phyloP scores from a whole-genome alignment of 2,888 invertebrate species.

The Agrotis clavis region DNA sequence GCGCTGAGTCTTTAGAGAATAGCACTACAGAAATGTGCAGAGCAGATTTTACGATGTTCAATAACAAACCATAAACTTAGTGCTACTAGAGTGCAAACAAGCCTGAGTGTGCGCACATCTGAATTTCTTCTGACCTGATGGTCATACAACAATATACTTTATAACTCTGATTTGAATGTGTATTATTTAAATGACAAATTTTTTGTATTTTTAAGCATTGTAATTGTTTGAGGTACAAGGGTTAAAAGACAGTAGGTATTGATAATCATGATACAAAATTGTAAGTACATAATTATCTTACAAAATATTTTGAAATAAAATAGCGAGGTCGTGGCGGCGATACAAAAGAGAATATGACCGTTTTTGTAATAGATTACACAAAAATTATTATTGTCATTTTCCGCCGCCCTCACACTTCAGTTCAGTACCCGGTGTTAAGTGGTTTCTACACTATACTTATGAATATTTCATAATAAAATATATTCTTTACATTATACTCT shows the following conservation, averaged over 20 bases:
- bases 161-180: slow-evolving; percentile 3
- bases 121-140: background rate
- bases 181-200: slow-evolving; percentile 1
- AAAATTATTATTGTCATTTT: slow-evolving; percentile 67
- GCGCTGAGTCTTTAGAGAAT: too few relatives aligned
- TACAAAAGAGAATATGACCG: slow-evolving; percentile 31
- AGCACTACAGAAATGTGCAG: background rate
- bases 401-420: slow-evolving; percentile 47
- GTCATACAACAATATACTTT: slow-evolving; percentile 1
- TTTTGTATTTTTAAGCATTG: background rate
- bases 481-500: slow-evolving; percentile 63
- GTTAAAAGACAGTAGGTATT: slow-evolving; percentile 20
- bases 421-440: slow-evolving; percentile 62
- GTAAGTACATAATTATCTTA: slow-evolving; percentile 35
- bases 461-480: slow-evolving; percentile 71
- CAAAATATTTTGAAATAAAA: slow-evolving; percentile 10
- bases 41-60: slow-evolving; percentile 1
- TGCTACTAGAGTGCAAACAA: slow-evolving; percentile 5
- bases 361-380: slow-evolving; percentile 45
- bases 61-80: slow-evolving; percentile 7
- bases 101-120: background rate
- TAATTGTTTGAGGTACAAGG: background rate
- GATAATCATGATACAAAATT: slow-evolving; percentile 34
- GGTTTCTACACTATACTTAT: slow-evolving; percentile 58
- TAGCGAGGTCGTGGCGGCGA: slow-evolving; percentile 22